These are phyloP conservation scores for Drosophila subsilvestris DNA, from an alignment of 2,888 invertebrate genomes.

Conservation along the genomic window DNA sequence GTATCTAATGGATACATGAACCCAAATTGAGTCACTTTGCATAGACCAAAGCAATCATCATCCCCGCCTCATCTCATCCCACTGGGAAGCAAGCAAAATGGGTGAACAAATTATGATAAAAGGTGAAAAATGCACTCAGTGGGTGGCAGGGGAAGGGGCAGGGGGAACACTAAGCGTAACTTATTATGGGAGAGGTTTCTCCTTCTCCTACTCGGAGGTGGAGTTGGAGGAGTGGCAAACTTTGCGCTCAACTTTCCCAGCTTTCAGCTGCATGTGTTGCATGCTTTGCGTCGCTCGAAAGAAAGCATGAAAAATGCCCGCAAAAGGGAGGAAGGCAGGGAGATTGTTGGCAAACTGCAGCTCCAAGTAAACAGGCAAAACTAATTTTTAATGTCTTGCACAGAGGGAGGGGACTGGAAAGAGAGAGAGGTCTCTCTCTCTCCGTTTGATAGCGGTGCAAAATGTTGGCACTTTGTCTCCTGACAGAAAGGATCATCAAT, in stretches of 20 bases:
- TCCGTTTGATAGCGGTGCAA: slow-evolving; percentile 39
- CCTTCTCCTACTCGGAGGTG: not conserved
- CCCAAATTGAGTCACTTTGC: slow-evolving; percentile 53
- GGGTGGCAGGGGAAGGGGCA: not conserved
- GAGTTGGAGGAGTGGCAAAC: slow-evolving; percentile 34
- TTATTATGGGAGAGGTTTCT: slow-evolving; percentile 46
- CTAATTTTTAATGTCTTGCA: slow-evolving; percentile 60
- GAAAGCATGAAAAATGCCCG: slow-evolving; percentile 37
- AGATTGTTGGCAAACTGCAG: slow-evolving; percentile 46
- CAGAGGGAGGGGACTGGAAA: not conserved
- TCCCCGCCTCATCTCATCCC: not conserved
- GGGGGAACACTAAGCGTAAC: slow-evolving; percentile 31
- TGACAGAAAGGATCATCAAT: slow-evolving; percentile 43
- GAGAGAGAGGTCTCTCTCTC: slow-evolving; percentile 3
- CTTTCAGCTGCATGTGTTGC: slow-evolving; percentile 65
- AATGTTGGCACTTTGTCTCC: slow-evolving; percentile 48
- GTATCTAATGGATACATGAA: slow-evolving; percentile 46
- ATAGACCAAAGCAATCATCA: slow-evolving; percentile 38
- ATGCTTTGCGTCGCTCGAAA: slow-evolving; percentile 43
- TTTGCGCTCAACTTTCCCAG: slow-evolving; percentile 56
- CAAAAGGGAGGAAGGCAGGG: not conserved
- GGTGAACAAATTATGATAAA: slow-evolving; percentile 50
- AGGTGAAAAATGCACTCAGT: slow-evolving; percentile 41
- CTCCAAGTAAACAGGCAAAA: slow-evolving; percentile 49
- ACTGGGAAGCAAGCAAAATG: slow-evolving; percentile 16